These are phyloP conservation scores for Tokudaia muenninki DNA, from an alignment of 2,797 vertebrate genomes.

Conservation along the genomic window DNA sequence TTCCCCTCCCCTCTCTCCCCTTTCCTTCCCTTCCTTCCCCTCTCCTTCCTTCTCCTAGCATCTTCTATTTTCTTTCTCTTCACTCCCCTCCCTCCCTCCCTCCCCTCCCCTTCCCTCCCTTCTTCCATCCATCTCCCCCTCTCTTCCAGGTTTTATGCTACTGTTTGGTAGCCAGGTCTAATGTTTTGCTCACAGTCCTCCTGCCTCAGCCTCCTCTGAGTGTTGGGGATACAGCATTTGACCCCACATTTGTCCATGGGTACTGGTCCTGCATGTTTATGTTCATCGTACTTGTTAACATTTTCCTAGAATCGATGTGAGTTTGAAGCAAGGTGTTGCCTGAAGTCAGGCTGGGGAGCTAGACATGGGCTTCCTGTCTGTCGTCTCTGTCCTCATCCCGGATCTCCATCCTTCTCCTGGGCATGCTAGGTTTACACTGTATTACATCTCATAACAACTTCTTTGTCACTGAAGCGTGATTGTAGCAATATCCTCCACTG, in stretches of 20 bases:
- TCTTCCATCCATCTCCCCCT: too few relatives aligned
- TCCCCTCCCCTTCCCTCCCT: not conserved
- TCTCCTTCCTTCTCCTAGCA: too few relatives aligned
- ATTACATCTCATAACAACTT: not conserved
- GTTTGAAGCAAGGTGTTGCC: not conserved
- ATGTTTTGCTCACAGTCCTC: not conserved
- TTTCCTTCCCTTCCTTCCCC: too few relatives aligned
- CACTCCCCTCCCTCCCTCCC: too few relatives aligned
- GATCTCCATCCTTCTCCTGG: not conserved
- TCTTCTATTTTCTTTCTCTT: too few relatives aligned
- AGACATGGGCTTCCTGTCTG: not conserved
- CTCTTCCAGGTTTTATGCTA: not conserved
- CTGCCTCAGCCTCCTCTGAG: not conserved
- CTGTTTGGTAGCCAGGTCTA: not conserved
- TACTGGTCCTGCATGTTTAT: not conserved
- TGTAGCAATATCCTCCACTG: not conserved
- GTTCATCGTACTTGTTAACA: not conserved
- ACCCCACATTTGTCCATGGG: too few relatives aligned
- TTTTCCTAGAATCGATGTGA: not conserved
- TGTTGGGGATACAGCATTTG: not conserved
- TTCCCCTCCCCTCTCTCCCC: too few relatives aligned
- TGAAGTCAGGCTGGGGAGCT: not conserved
- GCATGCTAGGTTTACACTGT: not conserved
- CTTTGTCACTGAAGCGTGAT: not conserved
- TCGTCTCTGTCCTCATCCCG: accelerated